A percentile compares a stretch with the other conserved stretches of the same genome.
phyloP scores from a whole-genome alignment of 2,113 vertebrate genomes.

The Martes martes region DNA sequence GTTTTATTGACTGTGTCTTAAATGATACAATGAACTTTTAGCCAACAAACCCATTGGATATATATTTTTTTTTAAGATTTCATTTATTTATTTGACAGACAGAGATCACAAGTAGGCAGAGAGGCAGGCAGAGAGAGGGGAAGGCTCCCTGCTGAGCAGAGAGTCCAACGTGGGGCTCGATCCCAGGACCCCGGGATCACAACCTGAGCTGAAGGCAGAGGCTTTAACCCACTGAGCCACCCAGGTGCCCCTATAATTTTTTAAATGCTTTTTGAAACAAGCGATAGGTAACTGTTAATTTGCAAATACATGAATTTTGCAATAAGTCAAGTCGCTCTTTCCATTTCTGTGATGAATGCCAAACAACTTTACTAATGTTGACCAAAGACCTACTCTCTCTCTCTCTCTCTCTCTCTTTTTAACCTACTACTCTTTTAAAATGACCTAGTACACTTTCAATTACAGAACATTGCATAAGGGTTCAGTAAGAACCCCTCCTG shows the following conservation, averaged over 20 bases:
- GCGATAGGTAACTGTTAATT: not conserved
- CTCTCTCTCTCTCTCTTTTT: too few relatives aligned
- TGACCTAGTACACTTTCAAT: fast-evolving
- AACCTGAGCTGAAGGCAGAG: too few relatives aligned
- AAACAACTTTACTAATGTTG: not conserved
- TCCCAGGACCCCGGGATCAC: too few relatives aligned
- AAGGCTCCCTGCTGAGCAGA: too few relatives aligned
- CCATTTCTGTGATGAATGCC: not conserved
- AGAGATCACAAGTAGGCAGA: too few relatives aligned
- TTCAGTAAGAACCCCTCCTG: not conserved
- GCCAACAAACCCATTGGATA: not conserved
- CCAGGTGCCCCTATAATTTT: not conserved
- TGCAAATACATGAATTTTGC: not conserved
- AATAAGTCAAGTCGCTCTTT: not conserved
- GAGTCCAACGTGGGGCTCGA: too few relatives aligned
- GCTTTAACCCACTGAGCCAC: too few relatives aligned
- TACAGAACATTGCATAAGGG: not conserved
- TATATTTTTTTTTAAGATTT: too few relatives aligned
- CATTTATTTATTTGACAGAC: too few relatives aligned
- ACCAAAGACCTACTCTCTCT: not conserved
- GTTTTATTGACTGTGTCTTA: not conserved
- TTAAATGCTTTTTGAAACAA: not conserved
- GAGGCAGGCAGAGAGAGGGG: too few relatives aligned
- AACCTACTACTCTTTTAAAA: not conserved
- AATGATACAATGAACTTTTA: too few relatives aligned